Percentiles rank a stretch among this genome's conserved stretches.
phyloP scores from a whole-genome alignment of 1,140 invertebrate genomes.

The Ostrea denselamellosa region DNA sequence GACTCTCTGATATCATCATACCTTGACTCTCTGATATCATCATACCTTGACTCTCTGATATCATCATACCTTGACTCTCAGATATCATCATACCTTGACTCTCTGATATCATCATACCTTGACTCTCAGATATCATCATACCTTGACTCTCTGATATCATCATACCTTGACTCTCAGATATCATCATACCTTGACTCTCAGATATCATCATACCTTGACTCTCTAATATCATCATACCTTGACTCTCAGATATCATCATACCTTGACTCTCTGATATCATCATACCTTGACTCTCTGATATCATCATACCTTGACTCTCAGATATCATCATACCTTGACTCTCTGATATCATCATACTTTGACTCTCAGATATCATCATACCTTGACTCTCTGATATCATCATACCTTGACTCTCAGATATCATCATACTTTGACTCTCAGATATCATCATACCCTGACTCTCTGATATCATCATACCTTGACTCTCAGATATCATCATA shows the following conservation, averaged over 20 bases:
- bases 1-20: constrained; percentile 84
- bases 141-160: constrained; percentile 83
- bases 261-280: constrained; percentile 83
- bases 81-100: constrained; percentile 85
- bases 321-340: constrained; percentile 85
- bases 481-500: constrained; percentile 84
- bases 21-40: constrained; percentile 83
- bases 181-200: constrained; percentile 84
- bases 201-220: constrained; percentile 85
- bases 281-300: constrained; percentile 83
- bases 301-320: constrained; percentile 84
- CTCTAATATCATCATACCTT: constrained; percentile 84
- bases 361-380: constrained; percentile 84
- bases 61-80: constrained; percentile 84
- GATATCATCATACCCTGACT: constrained; percentile 85
- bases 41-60: constrained; percentile 83
- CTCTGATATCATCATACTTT: constrained; percentile 84
- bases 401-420: constrained; percentile 83
- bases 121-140: constrained; percentile 84
- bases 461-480: constrained; percentile 84
- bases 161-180: constrained; percentile 83
- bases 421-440: constrained; percentile 84
- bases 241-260: constrained; percentile 84
- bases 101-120: constrained; percentile 84
- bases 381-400: constrained; percentile 83